Base-by-base conservation (phyloP, 1,140 invertebrate genomes). In the Lanistes nyassanus region DNA sequence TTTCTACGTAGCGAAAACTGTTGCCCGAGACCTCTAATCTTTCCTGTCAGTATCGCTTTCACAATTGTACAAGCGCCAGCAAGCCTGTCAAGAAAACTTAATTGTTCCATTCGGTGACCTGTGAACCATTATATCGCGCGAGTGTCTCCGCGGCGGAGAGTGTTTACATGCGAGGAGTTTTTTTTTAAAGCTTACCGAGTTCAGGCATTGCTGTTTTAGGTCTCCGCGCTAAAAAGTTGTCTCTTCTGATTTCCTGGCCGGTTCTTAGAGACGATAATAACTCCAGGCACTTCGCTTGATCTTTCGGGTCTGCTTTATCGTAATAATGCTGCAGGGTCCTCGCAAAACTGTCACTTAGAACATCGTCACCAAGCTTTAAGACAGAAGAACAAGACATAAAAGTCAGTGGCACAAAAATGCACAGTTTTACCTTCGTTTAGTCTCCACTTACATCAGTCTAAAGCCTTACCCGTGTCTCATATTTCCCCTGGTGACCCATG, bases 321-420 rank as follows among this genome's bases (percentile, higher is more conserved):
- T 85, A 85, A 70, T 80, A 87, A 7, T 81, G 76, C 66, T 85
- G 80, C 42, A 87, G 74, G 70, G 85, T 80, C 42, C 78, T 80
- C 3, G 78, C 64, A 51, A 87, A 77, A 7, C 79, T 79, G 16
- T 76, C 78, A 3, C 81, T 80, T n/a, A 87, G 66, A 2, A 81
- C 78, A 53, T 84, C 80, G 34, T 84, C 83, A 0, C 83, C 85
- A n/a, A 87, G 42, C 85, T 87, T 76, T 73, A 81, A 76, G 23
- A 56, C 39, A 79, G 42, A 47, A 47, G 42, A 47, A 9, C 9
- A 47, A 47, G 1, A 6, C 9, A 13, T 13, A 1, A 47, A 16
- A 47, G 2, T 2, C 19, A 0, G 9, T 16, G 42, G 19, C 0
- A 47, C 2, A 16, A 47, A 47, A 47, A n/a, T 9, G 9, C 42